Base-by-base conservation (phyloP, 64 coral and sea anemone genomes). In the Montipora cactus region DNA sequence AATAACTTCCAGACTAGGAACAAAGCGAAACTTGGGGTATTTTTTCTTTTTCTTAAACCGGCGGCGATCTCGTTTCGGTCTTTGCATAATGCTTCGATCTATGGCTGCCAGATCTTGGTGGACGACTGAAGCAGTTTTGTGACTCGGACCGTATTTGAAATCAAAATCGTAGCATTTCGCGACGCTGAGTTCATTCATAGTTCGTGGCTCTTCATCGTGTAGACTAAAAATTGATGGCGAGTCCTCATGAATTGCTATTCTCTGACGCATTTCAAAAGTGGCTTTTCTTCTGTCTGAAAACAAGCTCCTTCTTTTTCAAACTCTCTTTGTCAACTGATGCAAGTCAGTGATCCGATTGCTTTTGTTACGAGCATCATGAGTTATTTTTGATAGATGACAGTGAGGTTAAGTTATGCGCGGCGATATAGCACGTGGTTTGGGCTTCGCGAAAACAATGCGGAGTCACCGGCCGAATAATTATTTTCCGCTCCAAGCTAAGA, bases 1-100 rank as follows among this genome's bases (percentile, higher is more conserved):
- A 73, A 93, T 93, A 76, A 71, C 86, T 76, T 93, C 92, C 11
- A 93, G 92, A 70, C 59, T 79, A 19, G 92, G 92, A 50, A 59
- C 82, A 88, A 93, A 93, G 11, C 58, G 84, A 72, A 93, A 93
- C 68, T 82, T 79, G 3, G 74, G 77, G 44, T 88, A 87, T 37
- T 88, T 88, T 20, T 64, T 79, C 44, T 82, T 52, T 62, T 93
- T 93, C 8, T 50, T 93, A 18, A 75, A 78, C 19, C 92, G 75
- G 79, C 87, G 82, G 1, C 86, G 83, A 67, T 93, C 87, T 62
- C 73, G 59, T 58, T 83, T 88, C 13, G 75, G 76, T 9, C 84
- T 87, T 45, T 84, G 81, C 75, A 66, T 87, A 74, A 81, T 93
- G 20, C 70, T 77, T 12, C 73, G 81, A 75, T 59, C 72, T 14